Evolutionary conservation across 1,140 invertebrate genomes (phyloP).

Genomic region (Habropoda laboriosa): DNA sequence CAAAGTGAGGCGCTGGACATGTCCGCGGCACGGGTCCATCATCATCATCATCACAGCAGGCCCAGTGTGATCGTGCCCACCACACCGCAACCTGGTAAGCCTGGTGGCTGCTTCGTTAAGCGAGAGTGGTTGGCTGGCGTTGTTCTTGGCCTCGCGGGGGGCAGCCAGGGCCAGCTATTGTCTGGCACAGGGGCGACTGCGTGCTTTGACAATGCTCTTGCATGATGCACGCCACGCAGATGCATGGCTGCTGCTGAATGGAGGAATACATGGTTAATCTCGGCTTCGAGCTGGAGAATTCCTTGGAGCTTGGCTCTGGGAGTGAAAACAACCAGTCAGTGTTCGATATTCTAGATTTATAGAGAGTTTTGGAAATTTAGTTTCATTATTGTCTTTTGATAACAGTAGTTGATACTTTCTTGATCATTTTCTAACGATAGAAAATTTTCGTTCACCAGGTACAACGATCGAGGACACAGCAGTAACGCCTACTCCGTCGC

Average conservation of each 20-base stretch:
- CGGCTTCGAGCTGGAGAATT: conserved; percentile 6
- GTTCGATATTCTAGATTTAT: not conserved
- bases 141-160: conserved; percentile 33
- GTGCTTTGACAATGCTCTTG: conserved; percentile 54
- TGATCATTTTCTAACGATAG: too few relatives aligned
- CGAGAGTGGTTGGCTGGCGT: not conserved
- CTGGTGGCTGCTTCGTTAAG: conserved; percentile 11
- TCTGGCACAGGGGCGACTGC: conserved; percentile 37
- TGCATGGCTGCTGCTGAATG: conserved; percentile 39
- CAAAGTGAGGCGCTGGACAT: conserved; percentile 80
- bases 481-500: conserved; percentile 74
- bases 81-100: conserved; percentile 75
- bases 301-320: conserved; percentile 1
- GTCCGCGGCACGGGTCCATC: conserved; percentile 74
- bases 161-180: conserved; percentile 30
- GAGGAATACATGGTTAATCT: conserved; percentile 25
- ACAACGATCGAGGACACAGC: conserved; percentile 78
- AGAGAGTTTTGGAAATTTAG: not conserved
- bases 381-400: too few relatives aligned
- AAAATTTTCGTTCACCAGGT: conserved; percentile 61
- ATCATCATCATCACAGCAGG: conserved; percentile 70
- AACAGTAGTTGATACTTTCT: too few relatives aligned
- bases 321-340: not conserved
- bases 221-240: conserved; percentile 53
- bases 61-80: conserved; percentile 80